These are phyloP conservation scores for Aporophyla lueneburgensis DNA, from an alignment of 2,888 invertebrate genomes.

Conservation along the genomic window DNA sequence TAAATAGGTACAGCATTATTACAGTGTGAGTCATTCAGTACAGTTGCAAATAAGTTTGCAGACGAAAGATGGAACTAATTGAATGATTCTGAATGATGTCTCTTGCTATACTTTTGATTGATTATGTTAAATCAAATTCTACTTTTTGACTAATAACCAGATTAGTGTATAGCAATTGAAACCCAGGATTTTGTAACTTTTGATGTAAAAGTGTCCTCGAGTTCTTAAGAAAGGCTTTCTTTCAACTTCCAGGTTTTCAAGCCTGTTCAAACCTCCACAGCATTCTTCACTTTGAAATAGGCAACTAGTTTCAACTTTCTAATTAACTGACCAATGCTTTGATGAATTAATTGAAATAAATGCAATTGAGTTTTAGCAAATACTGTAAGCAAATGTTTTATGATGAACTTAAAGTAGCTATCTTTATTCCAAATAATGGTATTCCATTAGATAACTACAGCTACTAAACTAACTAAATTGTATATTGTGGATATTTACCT, in stretches of 20 bases:
- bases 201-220: neutral
- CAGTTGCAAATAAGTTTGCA: neutral
- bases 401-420: neutral
- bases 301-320: neutral
- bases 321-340: neutral
- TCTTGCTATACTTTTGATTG: neutral
- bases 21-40: slow-evolving; percentile 17
- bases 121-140: too few species aligned
- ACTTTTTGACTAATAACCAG: too few species aligned
- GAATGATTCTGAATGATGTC: neutral
- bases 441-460: neutral
- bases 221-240: too few species aligned
- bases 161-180: too few species aligned
- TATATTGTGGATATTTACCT: neutral
- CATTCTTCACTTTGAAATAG: too few species aligned
- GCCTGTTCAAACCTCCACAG: neutral
- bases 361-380: neutral
- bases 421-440: neutral
- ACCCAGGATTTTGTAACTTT: neutral
- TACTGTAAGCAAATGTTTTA: neutral
- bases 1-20: slow-evolving; percentile 11
- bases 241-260: too few species aligned
- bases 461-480: neutral
- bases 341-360: neutral
- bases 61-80: slow-evolving; percentile 4